Conservation (phyloP, 1,140 invertebrate species). For the Drosophila repleta region DNA sequence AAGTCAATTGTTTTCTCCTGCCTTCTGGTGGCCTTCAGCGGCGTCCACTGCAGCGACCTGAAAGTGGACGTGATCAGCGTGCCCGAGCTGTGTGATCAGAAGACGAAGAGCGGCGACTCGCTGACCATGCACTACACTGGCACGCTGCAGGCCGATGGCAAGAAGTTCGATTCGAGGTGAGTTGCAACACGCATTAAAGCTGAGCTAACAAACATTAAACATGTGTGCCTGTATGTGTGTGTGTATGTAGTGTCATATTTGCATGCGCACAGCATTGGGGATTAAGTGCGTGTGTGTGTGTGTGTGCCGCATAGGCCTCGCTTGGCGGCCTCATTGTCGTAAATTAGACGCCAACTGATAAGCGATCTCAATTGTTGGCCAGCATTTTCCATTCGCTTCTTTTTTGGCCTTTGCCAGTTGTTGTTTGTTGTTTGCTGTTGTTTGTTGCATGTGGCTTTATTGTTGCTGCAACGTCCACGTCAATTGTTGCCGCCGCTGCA, state of each 20-base stretch:
- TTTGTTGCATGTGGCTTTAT: constrained; percentile 8
- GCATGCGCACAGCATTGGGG: constrained; percentile 30
- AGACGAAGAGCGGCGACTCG: constrained; percentile 94
- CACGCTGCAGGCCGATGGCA: constrained; percentile 91
- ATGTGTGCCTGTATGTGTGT: constrained; percentile 30
- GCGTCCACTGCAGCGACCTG: constrained; percentile 85
- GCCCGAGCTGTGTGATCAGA: constrained; percentile 91
- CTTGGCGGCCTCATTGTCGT: constrained; percentile 75
- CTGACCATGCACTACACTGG: constrained; percentile 97
- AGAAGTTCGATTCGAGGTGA: constrained; percentile 97
- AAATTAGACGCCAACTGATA: constrained; percentile 83
- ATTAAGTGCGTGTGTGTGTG: constrained; percentile 32
- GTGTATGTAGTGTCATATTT: constrained; percentile 24
- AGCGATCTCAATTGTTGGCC: constrained; percentile 78
- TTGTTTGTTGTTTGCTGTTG: constrained; percentile 3
- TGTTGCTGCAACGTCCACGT: constrained; percentile 22
- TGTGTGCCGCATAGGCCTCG: constrained; percentile 65
- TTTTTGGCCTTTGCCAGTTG: constrained; percentile 27
- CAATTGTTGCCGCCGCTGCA: constrained; percentile 23
- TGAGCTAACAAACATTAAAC: constrained; percentile 1
- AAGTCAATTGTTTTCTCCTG: constrained; percentile 77
- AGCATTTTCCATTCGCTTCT: constrained; percentile 55
- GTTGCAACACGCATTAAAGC: constrained; percentile 65
- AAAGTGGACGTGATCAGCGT: constrained; percentile 92
- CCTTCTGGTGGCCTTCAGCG: constrained; percentile 82